Base-by-base conservation (phyloP, 2,113 vertebrate species). In the Ursus arctos region DNA sequence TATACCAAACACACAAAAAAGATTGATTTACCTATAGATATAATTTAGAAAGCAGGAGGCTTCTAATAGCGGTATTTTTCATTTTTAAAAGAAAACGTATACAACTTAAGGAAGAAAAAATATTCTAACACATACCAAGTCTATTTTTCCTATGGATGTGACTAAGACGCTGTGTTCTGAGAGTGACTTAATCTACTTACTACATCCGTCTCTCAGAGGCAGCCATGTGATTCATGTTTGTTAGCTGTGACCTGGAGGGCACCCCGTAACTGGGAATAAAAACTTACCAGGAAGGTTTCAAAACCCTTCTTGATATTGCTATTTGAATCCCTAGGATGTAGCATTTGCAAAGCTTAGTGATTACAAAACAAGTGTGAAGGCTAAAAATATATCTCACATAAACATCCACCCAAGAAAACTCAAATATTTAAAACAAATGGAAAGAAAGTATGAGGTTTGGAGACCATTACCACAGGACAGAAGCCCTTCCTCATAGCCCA, bases 401-500 rank as follows among this genome's bases (percentile, higher is more conserved):
- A 79, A 95, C 14, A 65, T 13, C n/a, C 22, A 93, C 6, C 61
- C 83, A 36, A 95, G 88, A 94, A 96, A 80, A 85, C 15, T 43
- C 33, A 43, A 88, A 63, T 96, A 76, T 74, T 94, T 95, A 88
- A 89, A 24, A 43, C 51, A 96, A 83, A 93, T 1, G 67, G 6
- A 74, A 88, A 95, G 59, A 61, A 97, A 96, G 87, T 22, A 19
- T 16, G 57, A 36, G 28, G 53, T 3, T n/a, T 93, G 95, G 69
- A 77, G 12, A 98, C 87, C 15, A 98, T 98, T 98, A 99, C 99
- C 99, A 88, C 99, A 99, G 49, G 99, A 98, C 88, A 99, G 97
- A 95, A 99, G 99, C 4, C 99, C 99, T 11, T 98, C 98, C 97
- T 99, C 97, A 96, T 99, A 99, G 47, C 26, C 98, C n/a, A 99